Evolutionary conservation across 1,140 invertebrate genomes (phyloP).

Genomic region (Lepidotrigona ventralis): DNA sequence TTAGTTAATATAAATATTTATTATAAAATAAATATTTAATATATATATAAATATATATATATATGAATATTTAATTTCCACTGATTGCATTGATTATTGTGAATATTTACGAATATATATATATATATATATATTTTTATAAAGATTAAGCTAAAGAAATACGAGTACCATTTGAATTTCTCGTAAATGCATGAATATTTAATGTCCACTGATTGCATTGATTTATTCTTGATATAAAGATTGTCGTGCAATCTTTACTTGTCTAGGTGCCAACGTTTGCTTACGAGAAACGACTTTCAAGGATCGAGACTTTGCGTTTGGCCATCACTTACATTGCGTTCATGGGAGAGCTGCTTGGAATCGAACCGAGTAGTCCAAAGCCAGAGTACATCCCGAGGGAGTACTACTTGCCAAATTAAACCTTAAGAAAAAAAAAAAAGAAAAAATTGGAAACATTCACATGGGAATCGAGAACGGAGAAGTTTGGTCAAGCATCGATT

Average conservation of each 20-base stretch:
- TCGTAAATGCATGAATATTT: not conserved
- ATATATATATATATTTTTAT: too few relatives aligned
- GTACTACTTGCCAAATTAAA: conserved; percentile 78
- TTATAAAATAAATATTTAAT: too few relatives aligned
- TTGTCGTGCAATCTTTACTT: not conserved
- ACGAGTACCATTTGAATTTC: not conserved
- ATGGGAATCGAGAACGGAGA: too few relatives aligned
- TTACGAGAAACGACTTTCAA: conserved; percentile 98
- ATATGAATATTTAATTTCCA: too few relatives aligned
- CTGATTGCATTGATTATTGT: too few relatives aligned
- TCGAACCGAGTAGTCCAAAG: conserved; percentile 76
- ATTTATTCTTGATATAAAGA: not conserved
- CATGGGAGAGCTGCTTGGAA: conserved; percentile 92
- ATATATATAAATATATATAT: too few relatives aligned
- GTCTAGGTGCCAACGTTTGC: conserved; percentile 97
- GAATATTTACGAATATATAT: too few relatives aligned
- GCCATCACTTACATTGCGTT: conserved; percentile 99
- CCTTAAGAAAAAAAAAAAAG: not conserved
- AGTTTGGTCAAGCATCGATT: not conserved
- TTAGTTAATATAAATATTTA: too few relatives aligned
- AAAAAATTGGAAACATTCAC: not conserved
- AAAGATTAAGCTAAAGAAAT: too few relatives aligned
- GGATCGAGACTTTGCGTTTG: conserved; percentile 97
- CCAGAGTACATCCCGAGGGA: conserved; percentile 78
- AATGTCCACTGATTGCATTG: not conserved